Conservation (phyloP, 2,888 invertebrate species). For the Cheilosia variabilis region DNA sequence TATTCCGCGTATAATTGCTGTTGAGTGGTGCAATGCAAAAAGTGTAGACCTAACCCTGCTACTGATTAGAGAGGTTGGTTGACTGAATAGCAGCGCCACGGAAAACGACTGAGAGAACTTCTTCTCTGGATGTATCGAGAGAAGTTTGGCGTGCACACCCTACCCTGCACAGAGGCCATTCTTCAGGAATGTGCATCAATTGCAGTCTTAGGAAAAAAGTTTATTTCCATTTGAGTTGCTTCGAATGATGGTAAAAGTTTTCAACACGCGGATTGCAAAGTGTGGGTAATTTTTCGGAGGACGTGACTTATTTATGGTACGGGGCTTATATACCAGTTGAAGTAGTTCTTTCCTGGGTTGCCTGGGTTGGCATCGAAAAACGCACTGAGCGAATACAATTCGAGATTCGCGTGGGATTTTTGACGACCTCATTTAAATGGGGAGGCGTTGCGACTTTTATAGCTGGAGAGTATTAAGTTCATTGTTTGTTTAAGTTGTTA, state of each 20-base stretch:
- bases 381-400: conserved; percentile 46
- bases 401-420: conserved; percentile 36
- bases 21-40: conserved; percentile 67
- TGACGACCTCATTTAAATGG: conserved; percentile 56
- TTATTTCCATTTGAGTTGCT: conserved; percentile 66
- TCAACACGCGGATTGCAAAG: conserved; percentile 50
- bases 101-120: conserved; percentile 18
- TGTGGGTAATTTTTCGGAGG: conserved; percentile 72
- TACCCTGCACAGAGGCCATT: background rate
- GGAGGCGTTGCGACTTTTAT: conserved; percentile 45
- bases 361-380: conserved; percentile 1
- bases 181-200: conserved; percentile 64
- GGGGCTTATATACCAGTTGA: conserved; percentile 47
- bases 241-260: conserved; percentile 57
- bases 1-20: conserved; percentile 74
- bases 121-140: conserved; percentile 63
- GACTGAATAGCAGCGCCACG: conserved; percentile 40
- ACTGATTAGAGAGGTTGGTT: conserved; percentile 72
- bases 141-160: conserved; percentile 42
- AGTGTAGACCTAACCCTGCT: conserved; percentile 52
- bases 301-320: conserved; percentile 73
- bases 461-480: conserved; percentile 50
- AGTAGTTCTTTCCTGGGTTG: conserved; percentile 43
- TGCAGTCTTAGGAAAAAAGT: conserved; percentile 55
- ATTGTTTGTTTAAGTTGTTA: conserved; percentile 69